Base-by-base conservation (phyloP, 2,888 invertebrate genomes). In the Scrobipalpa atriplicella region DNA sequence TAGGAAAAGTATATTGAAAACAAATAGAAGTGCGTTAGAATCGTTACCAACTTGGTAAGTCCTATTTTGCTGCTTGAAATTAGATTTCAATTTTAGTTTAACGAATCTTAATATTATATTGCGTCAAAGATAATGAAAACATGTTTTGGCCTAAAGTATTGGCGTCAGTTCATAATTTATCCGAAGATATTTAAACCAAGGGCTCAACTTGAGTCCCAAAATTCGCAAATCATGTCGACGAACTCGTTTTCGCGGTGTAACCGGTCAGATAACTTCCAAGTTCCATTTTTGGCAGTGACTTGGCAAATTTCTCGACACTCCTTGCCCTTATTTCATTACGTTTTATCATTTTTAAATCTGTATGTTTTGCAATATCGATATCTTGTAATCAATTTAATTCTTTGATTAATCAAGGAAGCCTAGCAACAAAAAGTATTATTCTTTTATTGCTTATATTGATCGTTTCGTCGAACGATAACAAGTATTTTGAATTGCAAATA, bases 401-500 rank as follows among this genome's bases (percentile, higher is more conserved):
- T 36, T 60, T 18, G 16, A 38, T 60, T n/a, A 60, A 60, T 36
- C 16, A 38, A 60, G 29, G 38, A 38, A 38, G 16, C 60, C 60
- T 60, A 38, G 60, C 60, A 60, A 60, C 60, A 16, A 13, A 38
- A 36, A 7, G 29, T n/a, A 60, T 16, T 38, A 36, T 60, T n/a
- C n/a, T 60, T 60, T 36, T 36, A 60, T 60, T 56, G 21, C 9
- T 21, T 56, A n/a, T 19, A 58, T 58, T 36, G 56, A 29, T n/a
- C 13, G 29, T 10, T 19, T 13, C 56, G n/a, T 29, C 11, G 21
- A 13, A 36, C 56, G 29, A 58, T 21, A 29, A 29, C 16, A 38
- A n/a, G n/a, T 16, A 38, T 38, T 36, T 60, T 60, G 10, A 60
- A 29, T 60, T 60, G 60, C 60, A 60, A 60, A 60, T 60, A n/a